These are phyloP conservation scores for Belonocnema kinseyi DNA, from an alignment of 1,140 invertebrate genomes.

Conservation along the genomic window DNA sequence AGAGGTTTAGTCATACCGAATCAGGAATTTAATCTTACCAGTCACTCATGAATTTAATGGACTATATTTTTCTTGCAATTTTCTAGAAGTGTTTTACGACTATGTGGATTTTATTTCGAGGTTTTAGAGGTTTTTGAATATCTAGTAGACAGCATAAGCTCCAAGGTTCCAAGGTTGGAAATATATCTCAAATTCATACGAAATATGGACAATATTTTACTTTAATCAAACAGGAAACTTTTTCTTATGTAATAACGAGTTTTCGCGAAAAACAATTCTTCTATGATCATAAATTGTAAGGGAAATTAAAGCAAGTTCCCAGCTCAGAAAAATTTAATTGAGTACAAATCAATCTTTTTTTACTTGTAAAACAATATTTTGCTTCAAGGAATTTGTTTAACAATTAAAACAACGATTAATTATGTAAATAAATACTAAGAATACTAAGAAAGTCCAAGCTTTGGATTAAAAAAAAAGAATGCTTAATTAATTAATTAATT, in stretches of 20 bases:
- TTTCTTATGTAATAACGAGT: neutral
- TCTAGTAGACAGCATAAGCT: neutral
- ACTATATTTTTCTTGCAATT: neutral
- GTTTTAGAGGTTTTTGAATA: neutral
- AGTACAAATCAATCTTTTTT: neutral
- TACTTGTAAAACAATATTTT: neutral
- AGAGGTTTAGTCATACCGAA: neutral
- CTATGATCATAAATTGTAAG: neutral
- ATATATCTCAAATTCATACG: neutral
- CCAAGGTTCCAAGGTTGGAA: neutral
- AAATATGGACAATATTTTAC: neutral
- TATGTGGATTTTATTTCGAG: neutral
- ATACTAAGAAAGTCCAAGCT: too few relatives aligned
- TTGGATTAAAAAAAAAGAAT: constrained; percentile 12
- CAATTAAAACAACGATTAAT: neutral
- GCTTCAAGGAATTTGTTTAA: neutral
- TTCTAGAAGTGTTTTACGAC: neutral
- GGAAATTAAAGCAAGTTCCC: neutral
- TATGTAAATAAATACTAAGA: too few relatives aligned
- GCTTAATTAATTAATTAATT: constrained; percentile 19
- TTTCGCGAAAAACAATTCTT: neutral
- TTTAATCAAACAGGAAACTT: neutral
- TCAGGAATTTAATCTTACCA: neutral
- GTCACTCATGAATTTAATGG: constrained; percentile 13
- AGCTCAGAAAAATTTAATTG: neutral